Evolutionary conservation across 2,888 invertebrate genomes (phyloP).

Genomic region (Nezara viridula): DNA sequence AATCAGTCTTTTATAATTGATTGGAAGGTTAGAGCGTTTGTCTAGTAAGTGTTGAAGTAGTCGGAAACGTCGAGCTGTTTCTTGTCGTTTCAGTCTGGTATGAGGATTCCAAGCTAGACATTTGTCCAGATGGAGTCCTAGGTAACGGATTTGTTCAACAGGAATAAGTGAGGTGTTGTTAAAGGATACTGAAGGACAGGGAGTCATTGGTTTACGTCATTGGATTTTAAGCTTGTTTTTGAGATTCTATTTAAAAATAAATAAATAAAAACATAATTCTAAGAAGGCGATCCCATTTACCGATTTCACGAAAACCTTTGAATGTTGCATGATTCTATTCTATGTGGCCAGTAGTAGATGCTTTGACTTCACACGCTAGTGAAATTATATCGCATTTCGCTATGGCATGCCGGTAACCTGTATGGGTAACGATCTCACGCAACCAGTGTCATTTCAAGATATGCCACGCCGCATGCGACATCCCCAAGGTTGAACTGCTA

Average conservation of each 20-base stretch:
- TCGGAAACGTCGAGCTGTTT: no score
- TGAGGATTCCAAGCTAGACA: no score
- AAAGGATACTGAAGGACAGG: no score
- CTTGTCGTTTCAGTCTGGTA: no score
- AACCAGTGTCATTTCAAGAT: background rate
- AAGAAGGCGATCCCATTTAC: background rate
- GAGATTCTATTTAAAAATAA: background rate
- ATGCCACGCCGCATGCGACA: background rate
- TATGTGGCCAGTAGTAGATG: background rate
- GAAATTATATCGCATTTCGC: background rate
- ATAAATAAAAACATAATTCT: background rate
- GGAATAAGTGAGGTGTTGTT: no score
- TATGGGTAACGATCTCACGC: background rate
- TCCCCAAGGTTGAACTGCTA: background rate
- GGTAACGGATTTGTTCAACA: no score
- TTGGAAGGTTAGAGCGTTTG: no score
- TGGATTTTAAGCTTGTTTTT: no score
- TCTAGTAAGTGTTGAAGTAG: no score
- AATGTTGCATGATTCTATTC: constrained; percentile 9
- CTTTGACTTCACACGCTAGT: constrained; percentile 3
- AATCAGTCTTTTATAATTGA: no score
- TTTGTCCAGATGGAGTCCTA: no score
- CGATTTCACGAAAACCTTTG: constrained; percentile 4
- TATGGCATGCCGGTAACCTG: background rate
- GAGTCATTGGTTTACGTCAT: no score